These are phyloP conservation scores for Tamandua tetradactyla DNA, from an alignment of 2,797 vertebrate genomes.

Conservation along the genomic window DNA sequence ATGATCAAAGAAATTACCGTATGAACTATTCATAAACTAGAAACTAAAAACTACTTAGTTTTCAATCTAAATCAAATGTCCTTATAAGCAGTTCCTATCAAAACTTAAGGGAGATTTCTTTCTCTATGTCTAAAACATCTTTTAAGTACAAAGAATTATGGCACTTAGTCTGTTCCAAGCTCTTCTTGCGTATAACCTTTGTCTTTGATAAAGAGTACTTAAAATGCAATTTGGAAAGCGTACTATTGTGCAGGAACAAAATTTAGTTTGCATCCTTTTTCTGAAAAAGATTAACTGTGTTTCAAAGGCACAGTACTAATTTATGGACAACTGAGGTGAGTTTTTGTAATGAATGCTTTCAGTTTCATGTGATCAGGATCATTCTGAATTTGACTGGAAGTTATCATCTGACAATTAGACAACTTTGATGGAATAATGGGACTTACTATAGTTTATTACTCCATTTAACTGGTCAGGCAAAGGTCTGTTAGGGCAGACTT, in stretches of 20 bases:
- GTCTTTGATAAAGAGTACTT: background rate
- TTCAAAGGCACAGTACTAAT: background rate
- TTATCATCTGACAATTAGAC: background rate
- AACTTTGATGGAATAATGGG: background rate
- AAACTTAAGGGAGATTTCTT: background rate
- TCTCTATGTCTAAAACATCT: background rate
- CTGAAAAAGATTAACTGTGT: background rate
- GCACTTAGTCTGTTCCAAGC: background rate
- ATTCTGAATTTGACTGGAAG: background rate
- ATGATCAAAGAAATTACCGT: background rate
- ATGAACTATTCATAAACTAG: constrained; percentile 11
- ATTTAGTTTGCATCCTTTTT: background rate
- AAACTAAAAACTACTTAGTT: background rate
- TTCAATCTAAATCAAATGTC: background rate
- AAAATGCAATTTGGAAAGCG: background rate
- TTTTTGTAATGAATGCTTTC: constrained; percentile 3
- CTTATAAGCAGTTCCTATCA: background rate
- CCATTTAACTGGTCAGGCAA: background rate
- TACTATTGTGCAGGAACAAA: background rate
- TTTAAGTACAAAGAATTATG: constrained; percentile 9
- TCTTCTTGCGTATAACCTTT: background rate
- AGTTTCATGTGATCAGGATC: background rate
- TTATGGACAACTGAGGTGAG: background rate
- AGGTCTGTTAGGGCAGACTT: background rate
- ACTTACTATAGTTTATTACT: background rate